Conservation (phyloP, 2,888 invertebrate species). For the Caenorhabditis japonica region DNA sequence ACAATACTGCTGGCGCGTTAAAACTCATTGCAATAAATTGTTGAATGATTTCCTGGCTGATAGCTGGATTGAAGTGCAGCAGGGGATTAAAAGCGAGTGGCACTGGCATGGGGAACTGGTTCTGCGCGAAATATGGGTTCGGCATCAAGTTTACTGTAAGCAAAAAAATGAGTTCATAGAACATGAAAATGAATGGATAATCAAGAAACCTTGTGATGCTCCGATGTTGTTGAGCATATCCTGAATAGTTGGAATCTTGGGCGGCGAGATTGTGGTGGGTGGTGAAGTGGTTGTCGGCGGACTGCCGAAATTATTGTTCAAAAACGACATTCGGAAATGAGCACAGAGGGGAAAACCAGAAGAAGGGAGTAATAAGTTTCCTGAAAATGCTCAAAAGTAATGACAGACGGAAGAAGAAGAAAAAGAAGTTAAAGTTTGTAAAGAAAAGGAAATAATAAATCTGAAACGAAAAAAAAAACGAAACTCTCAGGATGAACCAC, state of each 20-base stretch:
- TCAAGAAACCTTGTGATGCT: conserved; percentile 36
- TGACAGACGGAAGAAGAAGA: conserved; percentile 41
- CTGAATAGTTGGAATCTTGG: conserved; percentile 30
- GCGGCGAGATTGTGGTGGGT: conserved; percentile 25
- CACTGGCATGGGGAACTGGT: conserved; percentile 26
- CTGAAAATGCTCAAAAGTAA: conserved; percentile 44
- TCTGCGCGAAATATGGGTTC: conserved; percentile 22
- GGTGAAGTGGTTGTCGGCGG: conserved; percentile 40
- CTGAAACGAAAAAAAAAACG: conserved; percentile 5
- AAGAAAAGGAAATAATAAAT: neutral
- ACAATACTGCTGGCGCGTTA: conserved; percentile 19
- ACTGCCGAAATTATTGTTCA: conserved; percentile 52
- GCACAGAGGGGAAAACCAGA: conserved; percentile 2
- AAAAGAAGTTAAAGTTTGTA: conserved; percentile 22
- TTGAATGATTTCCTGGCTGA: conserved; percentile 49
- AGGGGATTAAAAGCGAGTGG: conserved; percentile 47
- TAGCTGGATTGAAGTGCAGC: conserved; percentile 40
- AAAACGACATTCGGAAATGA: conserved; percentile 55
- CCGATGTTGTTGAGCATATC: conserved; percentile 48
- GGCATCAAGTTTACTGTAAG: conserved; percentile 32
- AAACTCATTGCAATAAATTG: conserved; percentile 49
- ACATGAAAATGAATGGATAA: neutral
- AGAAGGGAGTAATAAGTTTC: neutral
- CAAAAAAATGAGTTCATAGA: neutral
- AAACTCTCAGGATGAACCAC: conserved; percentile 12